Percentiles rank a stretch among this genome's conserved stretches.
These are phyloP conservation scores for Hippocampus guttulatus DNA, from an alignment of 2,113 vertebrate genomes.

Conservation along the genomic window DNA sequence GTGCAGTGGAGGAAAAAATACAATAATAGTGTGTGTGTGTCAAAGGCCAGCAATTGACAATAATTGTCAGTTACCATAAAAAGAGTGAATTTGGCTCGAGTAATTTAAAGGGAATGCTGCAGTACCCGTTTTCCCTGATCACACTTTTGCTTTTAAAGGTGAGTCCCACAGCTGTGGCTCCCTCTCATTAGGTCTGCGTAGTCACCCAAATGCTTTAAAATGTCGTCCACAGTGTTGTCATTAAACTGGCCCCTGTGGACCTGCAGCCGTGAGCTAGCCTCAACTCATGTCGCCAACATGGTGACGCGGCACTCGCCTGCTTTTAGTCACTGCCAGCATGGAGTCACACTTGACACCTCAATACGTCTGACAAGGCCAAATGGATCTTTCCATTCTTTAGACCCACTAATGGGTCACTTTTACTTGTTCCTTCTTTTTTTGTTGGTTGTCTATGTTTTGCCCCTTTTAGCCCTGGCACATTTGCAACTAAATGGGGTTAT, in stretches of 20 bases:
- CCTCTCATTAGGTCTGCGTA: slow-evolving; percentile 16
- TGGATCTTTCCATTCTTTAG: neutral
- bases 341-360: slow-evolving; percentile 9
- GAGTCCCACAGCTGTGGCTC: slow-evolving; percentile 38
- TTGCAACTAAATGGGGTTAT: slow-evolving; percentile 37
- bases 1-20: neutral
- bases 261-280: slow-evolving; percentile 20
- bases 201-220: slow-evolving; percentile 48
- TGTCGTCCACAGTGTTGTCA: slow-evolving; percentile 14
- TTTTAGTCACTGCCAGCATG: slow-evolving; percentile 21
- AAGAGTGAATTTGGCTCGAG: neutral
- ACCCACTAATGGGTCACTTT: neutral
- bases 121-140: slow-evolving; percentile 9
- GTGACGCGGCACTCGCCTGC: slow-evolving; percentile 2
- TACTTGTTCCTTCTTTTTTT: neutral
- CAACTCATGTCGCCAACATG: slow-evolving; percentile 29
- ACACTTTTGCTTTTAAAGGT: slow-evolving; percentile 27
- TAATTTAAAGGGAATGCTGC: slow-evolving; percentile 1
- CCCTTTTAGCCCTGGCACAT: slow-evolving; percentile 7
- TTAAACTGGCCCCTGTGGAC: slow-evolving; percentile 26
- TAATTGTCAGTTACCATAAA: too few species aligned
- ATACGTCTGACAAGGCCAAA: neutral
- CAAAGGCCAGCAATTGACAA: neutral
- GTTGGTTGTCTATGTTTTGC: neutral
- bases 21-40: neutral